phyloP scores from a whole-genome alignment of 1,140 invertebrate species.

The Gyrodactylus salaris region DNA sequence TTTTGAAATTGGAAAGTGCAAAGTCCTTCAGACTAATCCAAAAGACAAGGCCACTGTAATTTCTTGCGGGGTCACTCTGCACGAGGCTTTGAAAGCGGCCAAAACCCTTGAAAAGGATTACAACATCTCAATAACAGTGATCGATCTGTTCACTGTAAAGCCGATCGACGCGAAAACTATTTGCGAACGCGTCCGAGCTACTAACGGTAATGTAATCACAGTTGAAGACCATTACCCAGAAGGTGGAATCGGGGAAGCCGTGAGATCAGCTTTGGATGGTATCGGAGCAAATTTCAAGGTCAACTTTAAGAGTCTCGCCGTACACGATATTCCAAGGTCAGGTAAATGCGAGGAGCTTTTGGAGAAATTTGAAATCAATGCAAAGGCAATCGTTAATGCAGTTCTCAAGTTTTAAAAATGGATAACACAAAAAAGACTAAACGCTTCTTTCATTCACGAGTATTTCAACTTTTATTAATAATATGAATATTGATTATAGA shows the following conservation, averaged over 20 bases:
- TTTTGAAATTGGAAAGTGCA: constrained; percentile 33
- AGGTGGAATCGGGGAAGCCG: constrained; percentile 15
- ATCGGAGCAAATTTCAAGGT: background rate
- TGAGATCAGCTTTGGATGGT: background rate
- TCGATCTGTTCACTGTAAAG: constrained; percentile 81
- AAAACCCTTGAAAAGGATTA: constrained; percentile 30
- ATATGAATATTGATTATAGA: too few species aligned
- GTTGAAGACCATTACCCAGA: constrained; percentile 88
- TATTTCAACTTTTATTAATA: too few species aligned
- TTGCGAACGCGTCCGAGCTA: constrained; percentile 37
- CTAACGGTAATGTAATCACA: constrained; percentile 45
- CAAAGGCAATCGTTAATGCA: background rate
- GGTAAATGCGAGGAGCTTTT: constrained; percentile 10
- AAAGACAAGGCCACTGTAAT: constrained; percentile 48
- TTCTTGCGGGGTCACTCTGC: constrained; percentile 59
- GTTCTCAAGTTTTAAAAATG: background rate
- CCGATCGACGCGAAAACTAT: constrained; percentile 50
- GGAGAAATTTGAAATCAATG: constrained; percentile 9
- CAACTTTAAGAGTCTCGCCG: background rate
- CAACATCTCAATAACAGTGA: constrained; percentile 33
- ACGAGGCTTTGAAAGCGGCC: constrained; percentile 54
- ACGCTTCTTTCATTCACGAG: too few species aligned
- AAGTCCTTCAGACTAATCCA: constrained; percentile 34
- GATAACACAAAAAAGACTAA: too few species aligned
- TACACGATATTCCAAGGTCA: constrained; percentile 9